These are phyloP conservation scores for Anthopleura sola DNA, from an alignment of 64 coral and sea anemone species.

Conservation along the genomic window DNA sequence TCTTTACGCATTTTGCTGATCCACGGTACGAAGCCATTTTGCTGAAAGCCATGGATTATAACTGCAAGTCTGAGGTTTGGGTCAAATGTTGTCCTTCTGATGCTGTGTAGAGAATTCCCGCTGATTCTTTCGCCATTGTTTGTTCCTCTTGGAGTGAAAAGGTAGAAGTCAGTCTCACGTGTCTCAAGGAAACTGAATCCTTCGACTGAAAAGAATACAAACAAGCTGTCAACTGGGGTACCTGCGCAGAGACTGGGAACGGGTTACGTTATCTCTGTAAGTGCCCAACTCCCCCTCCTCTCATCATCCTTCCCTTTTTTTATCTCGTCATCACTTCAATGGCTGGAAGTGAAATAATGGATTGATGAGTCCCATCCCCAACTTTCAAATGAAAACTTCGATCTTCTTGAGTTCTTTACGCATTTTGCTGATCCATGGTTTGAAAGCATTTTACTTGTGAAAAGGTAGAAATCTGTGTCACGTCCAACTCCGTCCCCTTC, in stretches of 20 bases:
- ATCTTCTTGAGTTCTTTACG: constrained; percentile 53
- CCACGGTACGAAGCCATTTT: constrained; percentile 50
- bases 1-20: constrained; percentile 52
- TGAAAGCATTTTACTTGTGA: constrained; percentile 33
- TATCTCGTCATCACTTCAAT: background rate
- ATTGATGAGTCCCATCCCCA: background rate
- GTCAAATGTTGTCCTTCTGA: background rate
- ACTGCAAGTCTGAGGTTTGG: constrained; percentile 47
- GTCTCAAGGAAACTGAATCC: background rate
- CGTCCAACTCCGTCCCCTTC: too few relatives aligned
- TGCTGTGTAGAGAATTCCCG: background rate
- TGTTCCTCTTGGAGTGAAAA: background rate
- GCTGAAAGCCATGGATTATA: constrained; percentile 75
- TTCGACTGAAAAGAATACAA: background rate
- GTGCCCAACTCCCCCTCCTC: too few relatives aligned
- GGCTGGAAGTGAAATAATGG: background rate
- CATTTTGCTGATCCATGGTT: constrained; percentile 64
- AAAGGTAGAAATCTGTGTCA: too few relatives aligned
- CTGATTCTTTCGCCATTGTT: background rate
- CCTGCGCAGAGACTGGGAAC: background rate
- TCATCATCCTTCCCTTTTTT: background rate
- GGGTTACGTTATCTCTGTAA: background rate
- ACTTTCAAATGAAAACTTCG: too few relatives aligned
- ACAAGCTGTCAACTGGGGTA: background rate
- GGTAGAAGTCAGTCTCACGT: background rate